These are phyloP conservation scores for Gastrophysa polygoni DNA, from an alignment of 2,888 invertebrate species.

Conservation along the genomic window DNA sequence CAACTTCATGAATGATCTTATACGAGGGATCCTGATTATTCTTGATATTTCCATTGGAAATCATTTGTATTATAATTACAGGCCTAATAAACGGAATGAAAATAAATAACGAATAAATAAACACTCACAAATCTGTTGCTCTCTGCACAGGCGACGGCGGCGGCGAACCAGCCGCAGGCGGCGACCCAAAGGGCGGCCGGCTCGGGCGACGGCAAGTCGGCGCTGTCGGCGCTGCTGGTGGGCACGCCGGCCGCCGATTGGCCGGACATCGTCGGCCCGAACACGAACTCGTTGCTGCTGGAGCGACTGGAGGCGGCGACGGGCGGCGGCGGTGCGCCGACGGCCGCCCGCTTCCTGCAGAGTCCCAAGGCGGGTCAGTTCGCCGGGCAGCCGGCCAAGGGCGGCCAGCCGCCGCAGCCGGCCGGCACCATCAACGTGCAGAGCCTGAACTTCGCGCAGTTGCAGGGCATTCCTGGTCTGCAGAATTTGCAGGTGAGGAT, in stretches of 20 bases:
- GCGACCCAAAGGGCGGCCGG: constrained; percentile 18
- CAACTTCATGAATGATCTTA: too few species aligned
- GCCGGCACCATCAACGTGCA: constrained; percentile 62
- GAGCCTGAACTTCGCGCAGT: constrained; percentile 74
- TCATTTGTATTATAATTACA: too few species aligned
- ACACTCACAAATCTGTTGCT: too few species aligned
- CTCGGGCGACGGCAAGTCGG: constrained; percentile 53
- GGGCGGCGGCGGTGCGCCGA: constrained; percentile 40
- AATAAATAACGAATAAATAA: too few species aligned
- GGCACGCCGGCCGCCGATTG: constrained; percentile 67
- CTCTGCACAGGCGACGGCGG: too few species aligned
- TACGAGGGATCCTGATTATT: too few species aligned
- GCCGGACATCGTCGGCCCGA: constrained; percentile 62
- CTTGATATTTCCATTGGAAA: too few species aligned
- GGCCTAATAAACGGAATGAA: too few species aligned
- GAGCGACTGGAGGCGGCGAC: constrained; percentile 62
- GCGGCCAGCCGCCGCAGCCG: constrained; percentile 51
- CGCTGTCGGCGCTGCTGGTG: constrained; percentile 64
- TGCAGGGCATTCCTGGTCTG: constrained; percentile 72
- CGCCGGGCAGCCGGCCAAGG: constrained; percentile 48
- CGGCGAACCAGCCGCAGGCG: too few species aligned
- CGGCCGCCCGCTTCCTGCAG: constrained; percentile 47
- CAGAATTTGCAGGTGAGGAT: constrained; percentile 64
- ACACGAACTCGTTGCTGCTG: constrained; percentile 60
- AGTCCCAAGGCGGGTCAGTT: constrained; percentile 47